Evolutionary conservation across 35 echinoderm and acorn worm species (phyloP).

Genomic region (Lytechinus variegatus): DNA sequence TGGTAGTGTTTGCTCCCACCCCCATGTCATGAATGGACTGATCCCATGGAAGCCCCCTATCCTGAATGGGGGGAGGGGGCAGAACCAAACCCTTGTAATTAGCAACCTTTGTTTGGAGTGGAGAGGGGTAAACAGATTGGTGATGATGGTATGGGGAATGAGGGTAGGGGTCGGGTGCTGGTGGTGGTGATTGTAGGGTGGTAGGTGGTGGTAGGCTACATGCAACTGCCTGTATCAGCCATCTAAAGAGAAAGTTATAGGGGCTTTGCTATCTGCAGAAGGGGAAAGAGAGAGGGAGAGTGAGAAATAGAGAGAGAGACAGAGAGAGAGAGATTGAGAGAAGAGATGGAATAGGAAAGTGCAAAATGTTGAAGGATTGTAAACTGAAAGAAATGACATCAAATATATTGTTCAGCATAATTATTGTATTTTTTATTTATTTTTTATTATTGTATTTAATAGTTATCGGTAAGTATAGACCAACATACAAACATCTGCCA

Average conservation of each 20-base stretch:
- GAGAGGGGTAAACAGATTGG: slow-evolving; percentile 20
- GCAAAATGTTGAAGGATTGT: too few species aligned
- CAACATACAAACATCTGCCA: too few species aligned
- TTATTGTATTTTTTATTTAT: too few species aligned
- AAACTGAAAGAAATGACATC: too few species aligned
- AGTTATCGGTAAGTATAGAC: too few species aligned
- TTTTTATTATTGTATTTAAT: too few species aligned
- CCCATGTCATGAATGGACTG: slow-evolving; percentile 31
- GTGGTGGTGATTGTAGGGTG: neutral
- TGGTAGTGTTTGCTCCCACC: slow-evolving; percentile 33
- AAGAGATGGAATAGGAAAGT: neutral
- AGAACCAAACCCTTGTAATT: slow-evolving; percentile 25
- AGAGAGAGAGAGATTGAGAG: neutral
- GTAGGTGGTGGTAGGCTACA: neutral
- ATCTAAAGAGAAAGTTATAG: neutral
- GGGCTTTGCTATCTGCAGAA: neutral
- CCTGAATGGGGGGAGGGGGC: neutral
- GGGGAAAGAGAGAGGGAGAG: neutral
- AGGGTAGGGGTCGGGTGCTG: slow-evolving; percentile 5
- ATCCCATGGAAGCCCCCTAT: slow-evolving; percentile 35
- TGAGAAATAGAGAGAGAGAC: neutral
- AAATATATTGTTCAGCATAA: too few species aligned
- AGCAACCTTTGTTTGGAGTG: slow-evolving; percentile 41
- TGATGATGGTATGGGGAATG: neutral
- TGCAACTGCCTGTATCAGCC: neutral